Conservation (phyloP, 2,113 vertebrate genomes). For the Tonatia bakeri region DNA sequence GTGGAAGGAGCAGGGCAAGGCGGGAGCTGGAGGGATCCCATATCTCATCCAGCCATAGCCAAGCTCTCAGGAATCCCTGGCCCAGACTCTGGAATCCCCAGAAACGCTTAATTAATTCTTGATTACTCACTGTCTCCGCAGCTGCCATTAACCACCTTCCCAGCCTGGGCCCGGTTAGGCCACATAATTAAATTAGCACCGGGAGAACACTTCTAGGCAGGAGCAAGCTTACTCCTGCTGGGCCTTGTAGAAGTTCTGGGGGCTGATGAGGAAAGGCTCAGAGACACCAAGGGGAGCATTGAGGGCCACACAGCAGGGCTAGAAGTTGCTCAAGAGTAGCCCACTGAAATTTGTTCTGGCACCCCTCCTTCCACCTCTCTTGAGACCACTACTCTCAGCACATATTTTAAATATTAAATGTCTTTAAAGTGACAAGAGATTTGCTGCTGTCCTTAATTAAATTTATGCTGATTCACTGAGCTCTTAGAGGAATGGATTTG, state of each 20-base stretch:
- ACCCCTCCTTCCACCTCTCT: not conserved
- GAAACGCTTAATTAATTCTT: conserved; percentile 89
- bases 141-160: conserved; percentile 86
- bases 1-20: not conserved
- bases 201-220: conserved; percentile 71
- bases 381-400: conserved; percentile 12
- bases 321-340: not conserved
- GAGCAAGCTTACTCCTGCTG: conserved; percentile 42
- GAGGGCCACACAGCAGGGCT: not conserved
- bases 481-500: conserved; percentile 18
- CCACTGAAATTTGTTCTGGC: not conserved
- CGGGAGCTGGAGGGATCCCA: not conserved
- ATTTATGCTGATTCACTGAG: conserved; percentile 77
- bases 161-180: conserved; percentile 80
- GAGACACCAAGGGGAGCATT: not conserved
- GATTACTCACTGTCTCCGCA: conserved; percentile 82
- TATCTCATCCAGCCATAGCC: not conserved
- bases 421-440: conserved; percentile 54
- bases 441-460: conserved; percentile 70
- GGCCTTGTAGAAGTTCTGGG: conserved; percentile 8
- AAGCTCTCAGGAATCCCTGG: conserved; percentile 56
- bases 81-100: conserved; percentile 82
- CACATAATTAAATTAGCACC: conserved; percentile 87
- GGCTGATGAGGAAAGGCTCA: conserved; percentile 1
- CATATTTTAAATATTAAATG: conserved; percentile 25